Evolutionary conservation across 1,140 invertebrate genomes (phyloP).

Genomic region (Drosophila micromelanica): DNA sequence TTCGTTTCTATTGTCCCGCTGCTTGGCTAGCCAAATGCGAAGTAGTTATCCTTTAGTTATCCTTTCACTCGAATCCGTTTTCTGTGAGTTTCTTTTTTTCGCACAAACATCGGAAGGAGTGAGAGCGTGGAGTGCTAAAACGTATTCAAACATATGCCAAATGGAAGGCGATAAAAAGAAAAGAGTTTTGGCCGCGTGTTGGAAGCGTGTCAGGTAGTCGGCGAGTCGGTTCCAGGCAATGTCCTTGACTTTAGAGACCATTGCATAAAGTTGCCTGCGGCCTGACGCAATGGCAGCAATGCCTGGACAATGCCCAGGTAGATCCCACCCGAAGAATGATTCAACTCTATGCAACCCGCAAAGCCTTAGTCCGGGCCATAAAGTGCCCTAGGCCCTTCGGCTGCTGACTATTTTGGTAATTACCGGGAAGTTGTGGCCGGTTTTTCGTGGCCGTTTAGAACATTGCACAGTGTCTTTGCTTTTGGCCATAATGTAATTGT

Average conservation of each 20-base stretch:
- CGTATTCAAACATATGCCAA: constrained; percentile 1
- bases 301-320: constrained; percentile 30
- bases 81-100: constrained; percentile 30
- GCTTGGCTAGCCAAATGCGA: constrained; percentile 11
- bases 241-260: constrained; percentile 32
- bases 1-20: constrained; percentile 27
- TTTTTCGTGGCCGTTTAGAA: constrained; percentile 7
- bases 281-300: constrained; percentile 36
- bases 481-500: constrained; percentile 10
- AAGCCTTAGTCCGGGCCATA: constrained; percentile 44
- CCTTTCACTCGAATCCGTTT: constrained; percentile 35
- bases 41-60: constrained; percentile 8
- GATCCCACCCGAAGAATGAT: constrained; percentile 47
- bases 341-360: constrained; percentile 72
- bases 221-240: neutral
- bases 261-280: constrained; percentile 50
- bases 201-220: constrained; percentile 61
- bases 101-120: constrained; percentile 23
- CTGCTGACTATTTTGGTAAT: constrained; percentile 1
- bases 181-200: constrained; percentile 55
- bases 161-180: constrained; percentile 25
- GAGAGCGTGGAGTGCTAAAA: constrained; percentile 8
- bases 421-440: constrained; percentile 44
- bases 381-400: constrained; percentile 15
- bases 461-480: neutral